Base-by-base conservation (phyloP, 1,140 invertebrate genomes). In the Scylla paramamosain region DNA sequence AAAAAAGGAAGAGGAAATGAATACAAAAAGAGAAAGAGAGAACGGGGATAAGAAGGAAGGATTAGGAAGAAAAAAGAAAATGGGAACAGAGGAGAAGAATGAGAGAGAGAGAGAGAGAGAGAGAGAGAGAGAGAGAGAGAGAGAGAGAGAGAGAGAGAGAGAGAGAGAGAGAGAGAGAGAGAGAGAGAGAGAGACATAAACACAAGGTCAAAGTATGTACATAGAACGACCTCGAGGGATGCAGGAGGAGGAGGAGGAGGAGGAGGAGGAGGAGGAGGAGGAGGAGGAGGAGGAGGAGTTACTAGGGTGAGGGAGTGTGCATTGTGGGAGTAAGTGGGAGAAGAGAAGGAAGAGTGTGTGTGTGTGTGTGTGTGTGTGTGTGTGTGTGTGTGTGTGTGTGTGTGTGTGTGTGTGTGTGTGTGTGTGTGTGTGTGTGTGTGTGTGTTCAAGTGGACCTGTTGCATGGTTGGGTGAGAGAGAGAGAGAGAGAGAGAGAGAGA, bases 331-430 rank as follows among this genome's bases (percentile, higher is more conserved):
- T 2, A 8, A 77, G 67, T 16, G 67, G n/a, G 67, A 77, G 67
- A 77, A 77, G 67, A 77, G 67, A 77, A 77, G 67, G n/a, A 20
- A 77, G 67, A 77, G 52, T 59, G 52, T 59, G 52, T 59, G 52
- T 59, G 52, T 59, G 52, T 59, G 52, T 59, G 52, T 59, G 52
- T 59, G 52, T 59, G 52, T 59, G 52, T 59, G 52, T 59, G 52
- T 59, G 52, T 59, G 52, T 59, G 52, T 59, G 52, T 59, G 52
- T 59, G 52, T 59, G 52, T 59, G 52, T 59, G 52, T 59, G 52
- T 59, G 52, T 59, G 52, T 59, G 52, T 59, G 52, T 59, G 67
- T 77, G 67, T 77, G 67, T 77, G 67, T 77, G 59, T 67, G 59
- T 67, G 59, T 67, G 59, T 67, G 8, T 67, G 20, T 67, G 59